Percentiles rank a stretch among this genome's conserved stretches.
phyloP scores from a whole-genome alignment of 1,140 invertebrate genomes.

The Choristoneura fumiferana region DNA sequence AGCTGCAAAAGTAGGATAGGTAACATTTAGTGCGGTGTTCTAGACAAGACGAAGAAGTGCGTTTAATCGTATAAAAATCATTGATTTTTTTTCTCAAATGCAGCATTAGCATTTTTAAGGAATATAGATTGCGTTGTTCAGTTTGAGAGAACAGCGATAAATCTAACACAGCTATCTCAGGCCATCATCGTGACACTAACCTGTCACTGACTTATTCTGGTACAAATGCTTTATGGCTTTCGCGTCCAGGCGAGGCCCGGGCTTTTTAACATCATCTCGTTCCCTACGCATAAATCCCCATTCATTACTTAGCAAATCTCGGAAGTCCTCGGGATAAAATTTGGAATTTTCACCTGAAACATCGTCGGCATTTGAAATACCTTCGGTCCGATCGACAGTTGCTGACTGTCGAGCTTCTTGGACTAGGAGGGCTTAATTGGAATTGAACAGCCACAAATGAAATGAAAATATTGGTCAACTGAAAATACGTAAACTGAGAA shows the following conservation, averaged over 20 bases:
- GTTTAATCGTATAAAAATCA: slow-evolving; percentile 38
- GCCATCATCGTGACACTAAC: slow-evolving; percentile 69
- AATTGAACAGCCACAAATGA: slow-evolving; percentile 32
- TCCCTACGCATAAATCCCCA: slow-evolving; percentile 91
- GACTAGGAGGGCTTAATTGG: slow-evolving; percentile 30
- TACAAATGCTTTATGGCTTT: slow-evolving; percentile 70
- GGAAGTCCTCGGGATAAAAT: slow-evolving; percentile 73
- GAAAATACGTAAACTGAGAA: slow-evolving; percentile 31
- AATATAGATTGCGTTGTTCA: slow-evolving; percentile 20
- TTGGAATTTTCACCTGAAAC: slow-evolving; percentile 77
- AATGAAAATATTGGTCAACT: slow-evolving; percentile 31
- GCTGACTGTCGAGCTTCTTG: slow-evolving; percentile 23
- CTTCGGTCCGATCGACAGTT: slow-evolving; percentile 37
- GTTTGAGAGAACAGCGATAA: slow-evolving; percentile 56
- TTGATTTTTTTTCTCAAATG: slow-evolving; percentile 38
- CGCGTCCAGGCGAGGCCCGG: slow-evolving; percentile 87
- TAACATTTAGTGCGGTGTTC: slow-evolving; percentile 66
- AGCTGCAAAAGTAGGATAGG: slow-evolving; percentile 39
- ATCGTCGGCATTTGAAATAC: slow-evolving; percentile 61
- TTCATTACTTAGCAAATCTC: slow-evolving; percentile 78
- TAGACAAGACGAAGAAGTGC: slow-evolving; percentile 63
- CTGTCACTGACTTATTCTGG: slow-evolving; percentile 73
- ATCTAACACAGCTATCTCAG: slow-evolving; percentile 53
- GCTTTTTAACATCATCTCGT: slow-evolving; percentile 96
- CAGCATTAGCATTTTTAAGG: slow-evolving; percentile 35